Conservation (phyloP, 2,113 vertebrate species). For the Erythrocercus mccallii region DNA sequence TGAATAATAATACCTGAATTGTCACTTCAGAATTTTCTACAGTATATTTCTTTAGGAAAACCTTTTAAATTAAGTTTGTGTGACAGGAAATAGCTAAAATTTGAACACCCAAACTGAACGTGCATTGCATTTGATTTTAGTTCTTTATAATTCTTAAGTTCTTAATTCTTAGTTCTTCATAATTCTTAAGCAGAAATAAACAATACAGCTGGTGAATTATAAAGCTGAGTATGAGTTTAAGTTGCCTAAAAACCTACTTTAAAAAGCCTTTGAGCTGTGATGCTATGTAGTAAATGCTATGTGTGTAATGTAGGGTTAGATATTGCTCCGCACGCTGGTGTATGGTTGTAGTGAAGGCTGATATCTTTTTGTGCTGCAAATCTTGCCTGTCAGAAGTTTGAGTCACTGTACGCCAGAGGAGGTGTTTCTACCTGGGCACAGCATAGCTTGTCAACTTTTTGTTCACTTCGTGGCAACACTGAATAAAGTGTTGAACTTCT, state of each 20-base stretch:
- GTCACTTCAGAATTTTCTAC: neutral
- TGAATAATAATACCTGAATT: too few species aligned
- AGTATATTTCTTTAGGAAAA: neutral
- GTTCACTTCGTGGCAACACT: neutral
- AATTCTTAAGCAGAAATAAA: neutral
- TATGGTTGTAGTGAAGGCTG: neutral
- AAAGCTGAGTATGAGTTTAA: neutral
- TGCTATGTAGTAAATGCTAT: neutral
- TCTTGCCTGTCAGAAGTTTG: neutral
- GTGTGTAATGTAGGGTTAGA: neutral
- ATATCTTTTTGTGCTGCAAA: rapidly evolving
- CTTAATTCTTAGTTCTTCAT: too few species aligned
- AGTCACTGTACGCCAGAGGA: neutral
- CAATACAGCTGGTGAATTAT: neutral
- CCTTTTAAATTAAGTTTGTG: neutral
- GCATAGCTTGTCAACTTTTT: neutral
- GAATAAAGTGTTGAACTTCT: neutral
- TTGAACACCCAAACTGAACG: neutral
- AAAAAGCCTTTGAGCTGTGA: neutral
- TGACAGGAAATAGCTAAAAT: neutral
- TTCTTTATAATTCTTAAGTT: neutral
- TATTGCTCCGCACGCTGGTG: neutral
- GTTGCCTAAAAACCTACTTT: neutral
- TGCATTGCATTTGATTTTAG: neutral
- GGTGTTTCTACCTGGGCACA: neutral